phyloP scores from a whole-genome alignment of 2,888 invertebrate genomes.

The Pristionchus exspectatus region DNA sequence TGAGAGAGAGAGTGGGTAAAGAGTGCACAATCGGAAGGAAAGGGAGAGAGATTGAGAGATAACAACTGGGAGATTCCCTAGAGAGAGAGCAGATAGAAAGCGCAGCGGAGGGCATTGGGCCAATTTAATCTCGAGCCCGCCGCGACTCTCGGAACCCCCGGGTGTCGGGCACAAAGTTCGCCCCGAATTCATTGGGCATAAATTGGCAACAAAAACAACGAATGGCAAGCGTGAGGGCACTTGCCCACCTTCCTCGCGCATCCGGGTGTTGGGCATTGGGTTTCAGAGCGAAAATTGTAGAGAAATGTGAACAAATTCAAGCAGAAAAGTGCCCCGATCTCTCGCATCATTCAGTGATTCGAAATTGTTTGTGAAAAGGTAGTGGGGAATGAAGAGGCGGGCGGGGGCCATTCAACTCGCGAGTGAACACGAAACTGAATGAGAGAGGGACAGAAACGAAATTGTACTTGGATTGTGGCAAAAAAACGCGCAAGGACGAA shows the following conservation, averaged over 20 bases:
- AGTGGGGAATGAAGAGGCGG: not conserved
- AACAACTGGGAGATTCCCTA: slow-evolving; percentile 21
- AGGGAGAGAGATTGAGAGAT: not conserved
- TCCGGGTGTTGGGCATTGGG: no score
- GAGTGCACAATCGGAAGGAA: slow-evolving; percentile 27
- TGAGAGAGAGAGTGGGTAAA: not conserved
- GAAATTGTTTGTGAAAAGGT: not conserved
- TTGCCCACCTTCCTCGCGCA: no score
- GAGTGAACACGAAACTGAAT: slow-evolving; percentile 25
- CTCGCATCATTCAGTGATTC: not conserved
- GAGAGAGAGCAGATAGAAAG: not conserved
- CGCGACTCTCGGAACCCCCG: no score
- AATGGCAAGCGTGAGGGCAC: no score
- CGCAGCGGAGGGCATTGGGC: not conserved
- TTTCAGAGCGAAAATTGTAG: no score
- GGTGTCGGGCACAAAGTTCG: no score
- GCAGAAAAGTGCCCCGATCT: not conserved
- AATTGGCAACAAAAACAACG: no score
- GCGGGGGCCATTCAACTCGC: not conserved
- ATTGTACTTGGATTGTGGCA: slow-evolving; percentile 49
- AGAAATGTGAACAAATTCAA: not conserved
- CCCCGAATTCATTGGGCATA: no score
- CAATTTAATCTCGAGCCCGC: no score
- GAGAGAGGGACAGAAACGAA: slow-evolving; percentile 6
- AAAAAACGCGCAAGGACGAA: slow-evolving; percentile 41